A percentile compares a stretch with the other conserved stretches of the same genome.
These are phyloP conservation scores for Cavia aperea DNA, from an alignment of 2,113 vertebrate genomes.

Conservation along the genomic window DNA sequence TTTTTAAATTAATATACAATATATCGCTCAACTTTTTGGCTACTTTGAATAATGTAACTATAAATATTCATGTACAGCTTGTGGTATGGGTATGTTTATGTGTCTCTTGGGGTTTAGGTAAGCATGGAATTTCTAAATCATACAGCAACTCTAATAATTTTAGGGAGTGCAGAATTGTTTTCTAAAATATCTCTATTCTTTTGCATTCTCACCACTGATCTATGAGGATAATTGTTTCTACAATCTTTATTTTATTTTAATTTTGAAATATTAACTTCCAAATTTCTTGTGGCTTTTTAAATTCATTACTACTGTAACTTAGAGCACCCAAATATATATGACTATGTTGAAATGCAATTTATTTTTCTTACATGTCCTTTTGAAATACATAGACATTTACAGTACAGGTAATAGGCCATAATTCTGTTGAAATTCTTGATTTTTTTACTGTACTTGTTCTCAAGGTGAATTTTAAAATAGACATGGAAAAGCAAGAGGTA, in stretches of 20 bases:
- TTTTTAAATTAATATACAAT: background rate
- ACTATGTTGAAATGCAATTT: background rate
- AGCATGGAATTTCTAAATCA: background rate
- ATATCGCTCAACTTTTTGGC: background rate
- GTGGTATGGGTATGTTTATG: background rate
- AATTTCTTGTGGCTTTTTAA: background rate
- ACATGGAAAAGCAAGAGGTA: background rate
- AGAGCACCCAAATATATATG: background rate
- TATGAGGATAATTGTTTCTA: background rate
- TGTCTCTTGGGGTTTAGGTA: background rate
- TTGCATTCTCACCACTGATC: background rate
- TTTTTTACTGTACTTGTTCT: background rate
- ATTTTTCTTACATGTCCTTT: background rate
- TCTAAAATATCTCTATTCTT: background rate
- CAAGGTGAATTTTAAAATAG: slow-evolving; percentile 6
- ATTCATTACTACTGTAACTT: background rate
- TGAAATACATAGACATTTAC: background rate
- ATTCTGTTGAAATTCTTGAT: background rate
- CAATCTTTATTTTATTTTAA: background rate
- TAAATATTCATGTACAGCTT: background rate
- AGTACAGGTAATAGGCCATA: background rate
- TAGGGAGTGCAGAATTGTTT: background rate
- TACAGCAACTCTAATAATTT: background rate
- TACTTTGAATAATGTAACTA: background rate
- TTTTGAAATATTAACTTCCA: background rate